Conservation (phyloP, 2,113 vertebrate genomes). For the Vidua macroura region DNA sequence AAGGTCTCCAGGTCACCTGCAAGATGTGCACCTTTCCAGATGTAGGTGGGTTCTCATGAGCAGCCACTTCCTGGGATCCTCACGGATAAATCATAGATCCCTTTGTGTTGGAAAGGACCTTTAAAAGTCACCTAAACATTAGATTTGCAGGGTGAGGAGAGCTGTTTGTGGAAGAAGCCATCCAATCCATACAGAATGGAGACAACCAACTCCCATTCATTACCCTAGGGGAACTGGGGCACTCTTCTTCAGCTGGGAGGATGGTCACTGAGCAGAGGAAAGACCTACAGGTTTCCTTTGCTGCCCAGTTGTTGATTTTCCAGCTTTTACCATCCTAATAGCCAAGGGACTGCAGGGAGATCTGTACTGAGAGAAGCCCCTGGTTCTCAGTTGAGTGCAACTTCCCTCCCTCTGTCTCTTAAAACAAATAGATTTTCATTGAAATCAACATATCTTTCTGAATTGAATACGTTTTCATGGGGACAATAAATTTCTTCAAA, state of each 20-base stretch:
- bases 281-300: neutral
- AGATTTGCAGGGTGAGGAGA: neutral
- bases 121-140: neutral
- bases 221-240: neutral
- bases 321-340: neutral
- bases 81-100: neutral
- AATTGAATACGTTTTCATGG: constrained; percentile 81
- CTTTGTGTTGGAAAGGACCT: neutral
- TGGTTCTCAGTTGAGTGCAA: constrained; percentile 15
- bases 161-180: neutral
- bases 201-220: neutral
- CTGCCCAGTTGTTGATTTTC: neutral
- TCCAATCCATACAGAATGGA: neutral
- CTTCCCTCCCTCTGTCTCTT: constrained; percentile 49
- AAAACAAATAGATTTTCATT: constrained; percentile 81
- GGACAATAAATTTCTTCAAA: constrained; percentile 85
- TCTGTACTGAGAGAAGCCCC: neutral
- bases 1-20: neutral
- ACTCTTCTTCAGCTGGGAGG: neutral
- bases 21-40: neutral
- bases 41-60: neutral
- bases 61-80: neutral
- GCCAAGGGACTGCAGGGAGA: neutral
- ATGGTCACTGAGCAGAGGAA: neutral
- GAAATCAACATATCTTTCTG: constrained; percentile 81